Evolutionary conservation across 1,140 invertebrate species (phyloP).

Genomic region (Copidosoma floridanum): DNA sequence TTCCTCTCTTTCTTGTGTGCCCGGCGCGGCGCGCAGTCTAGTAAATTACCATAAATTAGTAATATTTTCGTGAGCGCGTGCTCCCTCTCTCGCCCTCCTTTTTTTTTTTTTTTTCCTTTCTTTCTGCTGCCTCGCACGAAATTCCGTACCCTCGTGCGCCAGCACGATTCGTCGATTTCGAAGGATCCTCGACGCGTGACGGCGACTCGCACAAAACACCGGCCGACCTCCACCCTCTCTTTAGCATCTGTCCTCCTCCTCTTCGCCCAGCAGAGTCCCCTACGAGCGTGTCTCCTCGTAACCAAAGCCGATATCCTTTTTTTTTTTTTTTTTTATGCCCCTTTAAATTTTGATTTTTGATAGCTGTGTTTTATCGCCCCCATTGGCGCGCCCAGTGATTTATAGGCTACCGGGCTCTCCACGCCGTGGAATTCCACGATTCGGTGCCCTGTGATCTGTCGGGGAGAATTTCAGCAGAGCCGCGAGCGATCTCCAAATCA

Average conservation of each 20-base stretch:
- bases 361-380: constrained; percentile 15
- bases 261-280: neutral
- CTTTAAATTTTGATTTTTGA: neutral
- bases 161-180: constrained; percentile 39
- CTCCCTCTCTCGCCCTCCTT: constrained; percentile 10
- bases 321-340: constrained; percentile 21
- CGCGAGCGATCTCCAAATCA: too few species aligned
- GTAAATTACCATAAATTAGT: constrained; percentile 50
- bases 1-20: too few species aligned
- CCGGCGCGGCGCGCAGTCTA: constrained; percentile 33
- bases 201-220: constrained; percentile 36
- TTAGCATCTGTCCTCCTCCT: neutral
- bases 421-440: constrained; percentile 10
- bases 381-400: constrained; percentile 12
- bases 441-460: constrained; percentile 21
- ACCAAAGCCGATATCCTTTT: constrained; percentile 25
- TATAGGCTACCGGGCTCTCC: constrained; percentile 18
- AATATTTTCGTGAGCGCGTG: constrained; percentile 42
- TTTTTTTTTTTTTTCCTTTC: neutral
- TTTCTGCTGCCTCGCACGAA: constrained; percentile 26
- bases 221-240: constrained; percentile 20
- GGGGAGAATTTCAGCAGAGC: neutral
- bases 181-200: constrained; percentile 41
- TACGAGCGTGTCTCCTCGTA: constrained; percentile 25
- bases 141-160: constrained; percentile 42